phyloP scores from a whole-genome alignment of 1,140 invertebrate genomes.

The Papilio xuthus region DNA sequence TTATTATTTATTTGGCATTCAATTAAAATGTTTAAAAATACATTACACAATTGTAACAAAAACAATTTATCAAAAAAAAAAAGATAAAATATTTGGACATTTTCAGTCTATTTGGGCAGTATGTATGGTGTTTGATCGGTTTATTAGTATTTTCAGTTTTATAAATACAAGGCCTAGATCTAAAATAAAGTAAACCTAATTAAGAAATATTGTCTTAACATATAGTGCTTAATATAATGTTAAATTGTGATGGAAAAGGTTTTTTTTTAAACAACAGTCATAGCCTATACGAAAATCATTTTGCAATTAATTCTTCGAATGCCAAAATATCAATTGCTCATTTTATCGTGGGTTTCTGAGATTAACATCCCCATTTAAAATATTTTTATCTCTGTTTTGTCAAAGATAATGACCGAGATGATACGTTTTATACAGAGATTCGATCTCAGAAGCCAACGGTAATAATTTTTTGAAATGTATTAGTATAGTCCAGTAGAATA shows the following conservation, averaged over 20 bases:
- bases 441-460: too few species aligned
- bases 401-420: too few species aligned
- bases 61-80: slow-evolving; percentile 71
- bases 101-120: slow-evolving; percentile 79
- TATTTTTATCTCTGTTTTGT: too few species aligned
- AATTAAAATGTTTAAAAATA: slow-evolving; percentile 74
- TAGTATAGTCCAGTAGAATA: slow-evolving; percentile 39
- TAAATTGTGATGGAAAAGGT: slow-evolving; percentile 23
- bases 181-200: slow-evolving; percentile 27
- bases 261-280: background rate
- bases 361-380: too few species aligned
- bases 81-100: slow-evolving; percentile 76
- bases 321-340: slow-evolving; percentile 56
- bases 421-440: too few species aligned
- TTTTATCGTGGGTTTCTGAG: too few species aligned
- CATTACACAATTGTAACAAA: slow-evolving; percentile 74
- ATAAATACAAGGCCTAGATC: slow-evolving; percentile 29
- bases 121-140: slow-evolving; percentile 47
- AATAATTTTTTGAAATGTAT: slow-evolving; percentile 29
- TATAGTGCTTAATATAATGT: slow-evolving; percentile 28
- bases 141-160: slow-evolving; percentile 5
- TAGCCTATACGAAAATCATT: slow-evolving; percentile 2
- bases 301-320: slow-evolving; percentile 43
- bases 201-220: slow-evolving; percentile 31
- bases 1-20: slow-evolving; percentile 79